Evolutionary conservation across 2,888 invertebrate species (phyloP), one percentile per base, ranked within the genome.

Genomic region (Piscicola geometra): DNA sequence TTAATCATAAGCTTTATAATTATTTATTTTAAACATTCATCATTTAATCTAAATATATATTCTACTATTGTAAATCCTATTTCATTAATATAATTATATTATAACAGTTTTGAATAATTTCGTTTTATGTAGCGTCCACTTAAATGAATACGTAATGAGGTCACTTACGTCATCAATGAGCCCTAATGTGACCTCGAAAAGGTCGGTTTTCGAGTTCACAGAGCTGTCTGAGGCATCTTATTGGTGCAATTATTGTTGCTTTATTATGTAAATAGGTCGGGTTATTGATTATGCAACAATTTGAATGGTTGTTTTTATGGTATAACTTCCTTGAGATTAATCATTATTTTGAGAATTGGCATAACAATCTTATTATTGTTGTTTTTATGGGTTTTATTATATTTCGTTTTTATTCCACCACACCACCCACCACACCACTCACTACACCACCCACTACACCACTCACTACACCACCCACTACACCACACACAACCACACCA

Each of bases 81-180:
- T n/a, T n/a, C n/a, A n/a, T n/a, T n/a, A n/a, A n/a, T n/a, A n/a
- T n/a, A n/a, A 47, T 47, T 47, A 47, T 47, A 9, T 15, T 47
- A 47, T 47, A 47, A 15, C 21, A 47, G 21, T 47, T 47, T 15
- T 15, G 21, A 15, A 47, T 47, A 21, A 9, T 15, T 47, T 21
- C 9, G 9, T 47, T 47, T 47, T 15, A 15, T 47, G 21, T 47
- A 15, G 50, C 21, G 9, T 15, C 21, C 50, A 47, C 9, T 47
- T 64, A n/a, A 64, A 25, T n/a, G 9, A 9, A 15, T 64, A 25
- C 9, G 12, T 12, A 64, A 64, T n/a, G 25, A 9, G 30, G 30
- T 25, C 35, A 21, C 67, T n/a, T 12, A 67, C 67, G 33, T 67
- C 67, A 32, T 67, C 67, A 30, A 67, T 67, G 35, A 67, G 67